phyloP scores from a whole-genome alignment of 30 jellyfish, hydroid and myxozoan genomes.

The Aurelia sp. region DNA sequence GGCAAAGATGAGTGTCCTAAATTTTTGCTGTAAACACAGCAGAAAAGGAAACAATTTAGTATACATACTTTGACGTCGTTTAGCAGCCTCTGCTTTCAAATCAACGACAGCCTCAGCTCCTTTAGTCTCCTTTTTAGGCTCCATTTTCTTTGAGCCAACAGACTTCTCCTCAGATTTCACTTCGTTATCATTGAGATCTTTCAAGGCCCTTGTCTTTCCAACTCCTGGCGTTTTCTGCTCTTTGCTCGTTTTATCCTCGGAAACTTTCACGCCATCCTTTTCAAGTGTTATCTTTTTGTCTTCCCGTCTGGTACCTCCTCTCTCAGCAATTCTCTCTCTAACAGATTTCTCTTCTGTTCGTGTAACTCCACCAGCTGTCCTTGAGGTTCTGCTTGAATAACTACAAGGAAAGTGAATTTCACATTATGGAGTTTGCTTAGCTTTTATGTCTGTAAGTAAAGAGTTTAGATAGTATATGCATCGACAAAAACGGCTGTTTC shows the following conservation, averaged over 20 bases:
- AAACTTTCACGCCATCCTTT: slow-evolving; percentile 42
- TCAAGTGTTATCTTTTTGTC: slow-evolving; percentile 18
- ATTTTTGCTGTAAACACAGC: too few species aligned
- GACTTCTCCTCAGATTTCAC: slow-evolving; percentile 35
- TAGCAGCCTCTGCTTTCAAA: slow-evolving; percentile 75
- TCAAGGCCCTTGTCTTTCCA: slow-evolving; percentile 18
- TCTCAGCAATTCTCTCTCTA: slow-evolving; percentile 18
- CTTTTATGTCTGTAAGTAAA: too few species aligned
- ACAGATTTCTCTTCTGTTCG: slow-evolving; percentile 35
- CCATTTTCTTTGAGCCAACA: slow-evolving; percentile 19
- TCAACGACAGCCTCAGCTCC: slow-evolving; percentile 77
- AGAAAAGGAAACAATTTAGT: neutral
- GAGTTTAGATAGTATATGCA: too few species aligned
- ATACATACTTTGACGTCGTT: slow-evolving; percentile 58
- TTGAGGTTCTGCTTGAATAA: slow-evolving; percentile 44
- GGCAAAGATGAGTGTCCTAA: too few species aligned
- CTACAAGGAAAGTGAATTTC: slow-evolving; percentile 8
- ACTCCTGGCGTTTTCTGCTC: slow-evolving; percentile 40
- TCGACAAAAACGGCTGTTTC: too few species aligned
- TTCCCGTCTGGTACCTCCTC: slow-evolving; percentile 39
- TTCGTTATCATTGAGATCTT: slow-evolving; percentile 56
- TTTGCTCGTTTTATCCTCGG: slow-evolving; percentile 24
- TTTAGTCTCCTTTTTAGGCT: slow-evolving; percentile 20
- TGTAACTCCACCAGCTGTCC: slow-evolving; percentile 52
- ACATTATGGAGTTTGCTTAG: too few species aligned